Percentiles rank a stretch among this genome's conserved stretches.
Evolutionary conservation across 1,140 invertebrate species (phyloP).

Genomic region (Cotesia typhae): DNA sequence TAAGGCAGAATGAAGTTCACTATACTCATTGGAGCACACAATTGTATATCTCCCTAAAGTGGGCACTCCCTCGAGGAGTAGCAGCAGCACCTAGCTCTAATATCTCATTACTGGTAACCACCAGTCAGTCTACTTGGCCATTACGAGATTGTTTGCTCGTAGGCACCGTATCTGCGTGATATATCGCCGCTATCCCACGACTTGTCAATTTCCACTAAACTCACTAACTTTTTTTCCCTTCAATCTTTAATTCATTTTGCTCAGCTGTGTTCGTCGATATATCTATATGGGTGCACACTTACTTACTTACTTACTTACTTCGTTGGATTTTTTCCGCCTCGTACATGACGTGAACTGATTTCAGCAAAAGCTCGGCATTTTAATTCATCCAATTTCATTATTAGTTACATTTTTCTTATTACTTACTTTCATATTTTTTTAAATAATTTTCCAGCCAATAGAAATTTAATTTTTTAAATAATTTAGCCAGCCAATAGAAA

Average conservation of each 20-base stretch:
- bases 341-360: no score
- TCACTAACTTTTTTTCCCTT: neutral
- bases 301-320: no score
- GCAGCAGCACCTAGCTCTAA: constrained; percentile 51
- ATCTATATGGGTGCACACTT: neutral
- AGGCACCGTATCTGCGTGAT: constrained; percentile 51
- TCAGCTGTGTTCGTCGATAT: constrained; percentile 5
- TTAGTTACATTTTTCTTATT: no score
- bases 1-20: no score
- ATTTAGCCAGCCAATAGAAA: no score
- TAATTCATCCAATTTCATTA: no score
- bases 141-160: constrained; percentile 66
- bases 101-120: constrained; percentile 64
- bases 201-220: constrained; percentile 14
- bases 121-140: constrained; percentile 59
- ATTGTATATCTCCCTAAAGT: constrained; percentile 55
- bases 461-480: no score
- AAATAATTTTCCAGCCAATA: no score
- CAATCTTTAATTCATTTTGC: constrained; percentile 11
- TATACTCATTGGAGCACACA: neutral
- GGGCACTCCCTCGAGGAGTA: constrained; percentile 61
- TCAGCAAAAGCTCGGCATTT: no score
- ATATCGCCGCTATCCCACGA: constrained; percentile 51
- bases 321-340: no score
- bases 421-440: no score